phyloP scores from a whole-genome alignment of 2,888 invertebrate species.

The Buathra laborator region DNA sequence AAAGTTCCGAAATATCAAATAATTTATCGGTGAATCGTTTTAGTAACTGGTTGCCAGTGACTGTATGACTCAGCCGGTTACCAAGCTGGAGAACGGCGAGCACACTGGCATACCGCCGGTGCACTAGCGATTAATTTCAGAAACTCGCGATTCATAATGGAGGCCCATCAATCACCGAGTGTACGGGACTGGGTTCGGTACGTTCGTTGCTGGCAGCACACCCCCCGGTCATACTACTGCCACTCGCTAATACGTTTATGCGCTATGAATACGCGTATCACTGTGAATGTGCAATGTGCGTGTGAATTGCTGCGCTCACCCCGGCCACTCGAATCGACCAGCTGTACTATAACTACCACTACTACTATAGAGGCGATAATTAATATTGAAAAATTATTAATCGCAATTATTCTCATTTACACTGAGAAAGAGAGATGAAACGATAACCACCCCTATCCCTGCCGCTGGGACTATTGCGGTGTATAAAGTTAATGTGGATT shows the following conservation, averaged over 20 bases:
- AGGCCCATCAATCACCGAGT: slow-evolving; percentile 81
- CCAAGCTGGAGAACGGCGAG: slow-evolving; percentile 13
- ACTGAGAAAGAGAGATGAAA: slow-evolving; percentile 61
- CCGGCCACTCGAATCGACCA: background rate
- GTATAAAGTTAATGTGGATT: slow-evolving; percentile 47
- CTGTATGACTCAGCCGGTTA: slow-evolving; percentile 26
- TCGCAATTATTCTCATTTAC: slow-evolving; percentile 79
- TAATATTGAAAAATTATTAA: slow-evolving; percentile 82
- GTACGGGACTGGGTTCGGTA: slow-evolving; percentile 74
- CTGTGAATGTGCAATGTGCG: background rate
- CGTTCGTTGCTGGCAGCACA: slow-evolving; percentile 46
- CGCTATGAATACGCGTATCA: slow-evolving; percentile 21
- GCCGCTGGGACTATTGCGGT: slow-evolving; percentile 48
- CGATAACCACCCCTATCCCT: background rate
- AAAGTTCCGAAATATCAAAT: slow-evolving; percentile 27
- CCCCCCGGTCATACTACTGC: slow-evolving; percentile 18
- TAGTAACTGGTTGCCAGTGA: slow-evolving; percentile 38
- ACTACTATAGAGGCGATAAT: slow-evolving; percentile 74
- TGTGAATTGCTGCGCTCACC: slow-evolving; percentile 23
- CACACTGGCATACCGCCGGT: slow-evolving; percentile 12
- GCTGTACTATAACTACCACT: slow-evolving; percentile 56
- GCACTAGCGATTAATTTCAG: slow-evolving; percentile 80
- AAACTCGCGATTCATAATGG: slow-evolving; percentile 80
- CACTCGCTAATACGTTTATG: slow-evolving; percentile 47
- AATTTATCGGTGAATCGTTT: slow-evolving; percentile 40